A percentile compares a stretch with the other conserved stretches of the same genome.
Conservation (phyloP, 2,113 vertebrate species). For the Cromileptes altivelis region DNA sequence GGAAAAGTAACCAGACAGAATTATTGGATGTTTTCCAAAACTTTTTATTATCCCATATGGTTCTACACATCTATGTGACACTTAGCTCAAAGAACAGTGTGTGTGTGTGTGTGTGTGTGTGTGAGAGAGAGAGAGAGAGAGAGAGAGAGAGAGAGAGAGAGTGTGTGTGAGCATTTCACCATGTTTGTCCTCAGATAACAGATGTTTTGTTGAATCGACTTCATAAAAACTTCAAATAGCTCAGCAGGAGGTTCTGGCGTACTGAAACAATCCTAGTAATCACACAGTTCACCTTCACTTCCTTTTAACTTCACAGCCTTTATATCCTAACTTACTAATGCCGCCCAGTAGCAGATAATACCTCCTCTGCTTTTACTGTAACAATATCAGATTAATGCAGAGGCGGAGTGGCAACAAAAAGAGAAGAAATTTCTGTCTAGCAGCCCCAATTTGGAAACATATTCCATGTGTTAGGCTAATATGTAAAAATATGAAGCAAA, state of each 20-base stretch:
- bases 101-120: not conserved
- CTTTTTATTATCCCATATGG: not conserved
- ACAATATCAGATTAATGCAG: not conserved
- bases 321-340: not conserved
- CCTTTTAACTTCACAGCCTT: conserved; percentile 8
- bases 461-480: too few species aligned
- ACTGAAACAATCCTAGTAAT: conserved; percentile 28
- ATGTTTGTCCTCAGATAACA: conserved; percentile 14
- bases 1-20: not conserved
- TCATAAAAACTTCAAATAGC: conserved; percentile 33
- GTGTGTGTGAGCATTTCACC: conserved; percentile 7
- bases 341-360: not conserved
- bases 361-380: not conserved
- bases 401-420: too few species aligned
- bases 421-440: too few species aligned
- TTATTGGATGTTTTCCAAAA: not conserved
- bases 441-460: too few species aligned
- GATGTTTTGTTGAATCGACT: conserved; percentile 33
- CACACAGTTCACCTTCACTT: conserved; percentile 27
- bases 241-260: conserved; percentile 29
- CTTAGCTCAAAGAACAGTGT: not conserved
- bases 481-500: too few species aligned
- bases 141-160: not conserved
- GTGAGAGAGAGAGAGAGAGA: not conserved
- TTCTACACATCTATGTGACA: not conserved